Percentiles rank a stretch among this genome's conserved stretches.
Evolutionary conservation across 1,140 invertebrate genomes (phyloP).

Genomic region (Meteorus sp.): DNA sequence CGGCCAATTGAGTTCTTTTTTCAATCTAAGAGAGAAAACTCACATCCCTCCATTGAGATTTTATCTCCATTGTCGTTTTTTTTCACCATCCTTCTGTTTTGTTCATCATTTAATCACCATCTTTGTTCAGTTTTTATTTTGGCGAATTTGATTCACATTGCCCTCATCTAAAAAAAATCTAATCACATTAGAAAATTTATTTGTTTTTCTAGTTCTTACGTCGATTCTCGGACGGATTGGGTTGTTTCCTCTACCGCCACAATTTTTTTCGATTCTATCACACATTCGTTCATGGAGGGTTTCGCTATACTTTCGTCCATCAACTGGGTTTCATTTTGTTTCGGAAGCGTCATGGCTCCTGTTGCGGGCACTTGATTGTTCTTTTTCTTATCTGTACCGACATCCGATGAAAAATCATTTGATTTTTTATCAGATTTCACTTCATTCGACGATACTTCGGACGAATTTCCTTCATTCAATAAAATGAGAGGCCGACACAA

Average conservation of each 20-base stretch:
- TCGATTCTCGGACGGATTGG: conserved; percentile 4
- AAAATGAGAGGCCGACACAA: conserved; percentile 9
- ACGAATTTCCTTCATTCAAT: not conserved
- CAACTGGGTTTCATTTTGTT: not conserved
- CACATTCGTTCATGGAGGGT: conserved; percentile 9
- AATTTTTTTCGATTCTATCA: conserved; percentile 7
- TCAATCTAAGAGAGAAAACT: not conserved
- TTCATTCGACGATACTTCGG: too few relatives aligned
- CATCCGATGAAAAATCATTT: too few relatives aligned
- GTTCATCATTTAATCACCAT: conserved; percentile 15
- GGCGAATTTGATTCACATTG: too few relatives aligned
- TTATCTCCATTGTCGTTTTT: conserved; percentile 29
- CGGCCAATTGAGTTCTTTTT: conserved; percentile 39
- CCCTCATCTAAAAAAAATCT: too few relatives aligned
- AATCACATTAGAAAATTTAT: too few relatives aligned
- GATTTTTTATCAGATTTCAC: too few relatives aligned
- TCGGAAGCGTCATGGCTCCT: not conserved
- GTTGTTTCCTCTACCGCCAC: not conserved
- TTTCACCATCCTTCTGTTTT: conserved; percentile 25
- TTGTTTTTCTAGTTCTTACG: not conserved
- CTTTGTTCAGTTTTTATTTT: conserved; percentile 2
- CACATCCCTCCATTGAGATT: not conserved
- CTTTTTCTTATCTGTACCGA: not conserved
- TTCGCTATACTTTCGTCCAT: conserved; percentile 12
- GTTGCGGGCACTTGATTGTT: too few relatives aligned